Evolutionary conservation across 2,888 invertebrate genomes (phyloP).

Genomic region (Petrolisthes cinctipes): DNA sequence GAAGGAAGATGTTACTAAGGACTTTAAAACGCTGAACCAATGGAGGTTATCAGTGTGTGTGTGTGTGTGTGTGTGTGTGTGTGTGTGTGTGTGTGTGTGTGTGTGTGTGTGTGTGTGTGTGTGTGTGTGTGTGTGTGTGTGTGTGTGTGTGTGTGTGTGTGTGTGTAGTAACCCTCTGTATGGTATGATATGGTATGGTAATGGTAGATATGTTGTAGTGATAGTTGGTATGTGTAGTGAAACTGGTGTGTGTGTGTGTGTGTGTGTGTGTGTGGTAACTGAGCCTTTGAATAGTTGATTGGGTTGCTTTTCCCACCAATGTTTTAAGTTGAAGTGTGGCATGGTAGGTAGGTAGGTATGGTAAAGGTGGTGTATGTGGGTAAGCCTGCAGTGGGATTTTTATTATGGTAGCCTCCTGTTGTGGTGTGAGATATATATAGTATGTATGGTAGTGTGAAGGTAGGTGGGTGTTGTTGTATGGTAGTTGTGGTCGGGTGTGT

Average conservation of each 20-base stretch:
- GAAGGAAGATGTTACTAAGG: neutral
- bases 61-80: neutral
- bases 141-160: neutral
- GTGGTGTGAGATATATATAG: neutral
- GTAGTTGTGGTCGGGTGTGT: neutral
- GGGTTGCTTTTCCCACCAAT: neutral
- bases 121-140: constrained; percentile 1
- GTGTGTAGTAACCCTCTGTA: neutral
- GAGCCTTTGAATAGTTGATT: neutral
- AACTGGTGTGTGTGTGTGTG: neutral
- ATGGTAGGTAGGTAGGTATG: neutral
- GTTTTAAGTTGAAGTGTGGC: neutral
- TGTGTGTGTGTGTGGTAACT: neutral
- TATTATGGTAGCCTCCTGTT: neutral
- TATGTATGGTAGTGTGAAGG: neutral
- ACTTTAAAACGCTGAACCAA: neutral
- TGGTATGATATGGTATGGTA: neutral
- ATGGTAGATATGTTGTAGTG: neutral
- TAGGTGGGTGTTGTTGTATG: neutral
- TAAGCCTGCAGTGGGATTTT: too few species aligned
- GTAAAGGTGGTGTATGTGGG: neutral
- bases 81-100: constrained; percentile 1
- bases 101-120: constrained; percentile 1
- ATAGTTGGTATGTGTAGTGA: neutral
- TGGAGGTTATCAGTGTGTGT: neutral